phyloP scores from a whole-genome alignment of 2,113 vertebrate species.

The Eubucco bourcierii region DNA sequence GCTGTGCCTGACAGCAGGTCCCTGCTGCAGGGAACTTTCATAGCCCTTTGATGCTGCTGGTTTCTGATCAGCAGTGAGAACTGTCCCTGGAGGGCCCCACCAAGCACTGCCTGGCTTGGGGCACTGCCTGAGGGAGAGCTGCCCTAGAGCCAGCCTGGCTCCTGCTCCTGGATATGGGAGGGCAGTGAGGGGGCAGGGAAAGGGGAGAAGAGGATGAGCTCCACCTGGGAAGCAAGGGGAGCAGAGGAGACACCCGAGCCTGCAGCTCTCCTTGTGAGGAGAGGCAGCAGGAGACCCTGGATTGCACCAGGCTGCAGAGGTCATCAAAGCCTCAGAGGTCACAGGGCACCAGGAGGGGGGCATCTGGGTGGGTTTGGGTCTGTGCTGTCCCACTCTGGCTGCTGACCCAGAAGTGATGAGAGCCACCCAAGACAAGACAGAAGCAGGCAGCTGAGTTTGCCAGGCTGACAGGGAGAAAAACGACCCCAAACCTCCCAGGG shows the following conservation, averaged over 20 bases:
- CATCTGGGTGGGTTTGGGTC: not conserved
- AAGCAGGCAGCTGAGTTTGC: not conserved
- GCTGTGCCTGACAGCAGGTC: not conserved
- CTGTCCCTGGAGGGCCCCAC: not conserved
- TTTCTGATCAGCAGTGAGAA: constrained; percentile 12
- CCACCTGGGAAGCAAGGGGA: not conserved
- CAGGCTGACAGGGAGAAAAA: not conserved
- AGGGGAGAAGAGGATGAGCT: constrained; percentile 4
- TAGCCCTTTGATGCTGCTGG: constrained; percentile 39
- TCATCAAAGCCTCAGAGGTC: constrained; percentile 2
- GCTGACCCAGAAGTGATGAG: constrained; percentile 43
- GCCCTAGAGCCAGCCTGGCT: not conserved
- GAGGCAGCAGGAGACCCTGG: not conserved
- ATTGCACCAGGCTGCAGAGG: not conserved
- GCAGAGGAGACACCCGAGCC: constrained; percentile 30
- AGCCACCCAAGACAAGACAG: constrained; percentile 24
- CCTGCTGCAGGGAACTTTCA: constrained; percentile 2
- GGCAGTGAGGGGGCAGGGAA: constrained; percentile 35
- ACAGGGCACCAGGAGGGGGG: not conserved
- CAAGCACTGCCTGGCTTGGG: not conserved
- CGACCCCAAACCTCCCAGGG: constrained; percentile 4
- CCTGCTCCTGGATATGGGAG: constrained; percentile 2
- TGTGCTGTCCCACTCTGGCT: not conserved
- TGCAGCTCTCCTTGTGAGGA: constrained; percentile 25
- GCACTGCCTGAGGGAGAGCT: constrained; percentile 17